A percentile compares a stretch with the other conserved stretches of the same genome.
phyloP scores from a whole-genome alignment of 2,888 invertebrate genomes.

The Monopis laevigella region DNA sequence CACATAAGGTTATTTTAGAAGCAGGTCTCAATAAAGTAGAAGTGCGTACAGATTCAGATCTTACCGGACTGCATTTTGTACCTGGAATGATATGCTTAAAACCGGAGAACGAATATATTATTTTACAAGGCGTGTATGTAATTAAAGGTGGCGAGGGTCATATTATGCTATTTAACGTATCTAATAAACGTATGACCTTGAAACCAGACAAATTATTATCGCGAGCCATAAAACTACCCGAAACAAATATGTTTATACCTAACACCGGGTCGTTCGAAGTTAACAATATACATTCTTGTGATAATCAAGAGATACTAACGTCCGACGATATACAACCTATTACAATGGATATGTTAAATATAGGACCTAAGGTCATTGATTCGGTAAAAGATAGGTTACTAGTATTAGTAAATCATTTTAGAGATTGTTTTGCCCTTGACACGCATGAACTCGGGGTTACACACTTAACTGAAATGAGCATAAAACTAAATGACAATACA shows the following conservation, averaged over 20 bases:
- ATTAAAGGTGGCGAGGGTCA: not conserved
- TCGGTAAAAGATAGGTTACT: conserved; percentile 11
- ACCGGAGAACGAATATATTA: not conserved
- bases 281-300: too few relatives aligned
- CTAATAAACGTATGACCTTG: not conserved
- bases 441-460: conserved; percentile 15
- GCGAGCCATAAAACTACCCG: not conserved
- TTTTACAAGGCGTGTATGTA: not conserved
- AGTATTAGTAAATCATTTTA: conserved; percentile 11
- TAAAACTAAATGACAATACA: conserved; percentile 13
- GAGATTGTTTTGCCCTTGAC: conserved; percentile 17
- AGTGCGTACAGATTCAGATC: not conserved
- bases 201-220: not conserved
- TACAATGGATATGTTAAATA: conserved; percentile 4
- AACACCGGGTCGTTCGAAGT: too few relatives aligned
- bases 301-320: too few relatives aligned
- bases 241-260: too few relatives aligned
- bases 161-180: not conserved
- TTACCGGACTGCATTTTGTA: not conserved
- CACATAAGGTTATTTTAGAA: not conserved
- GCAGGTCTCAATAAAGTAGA: not conserved
- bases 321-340: too few relatives aligned
- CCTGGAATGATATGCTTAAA: not conserved
- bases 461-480: conserved; percentile 12
- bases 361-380: conserved; percentile 1